Conservation (phyloP, 2,888 invertebrate species). For the Megastigmus dorsalis region DNA sequence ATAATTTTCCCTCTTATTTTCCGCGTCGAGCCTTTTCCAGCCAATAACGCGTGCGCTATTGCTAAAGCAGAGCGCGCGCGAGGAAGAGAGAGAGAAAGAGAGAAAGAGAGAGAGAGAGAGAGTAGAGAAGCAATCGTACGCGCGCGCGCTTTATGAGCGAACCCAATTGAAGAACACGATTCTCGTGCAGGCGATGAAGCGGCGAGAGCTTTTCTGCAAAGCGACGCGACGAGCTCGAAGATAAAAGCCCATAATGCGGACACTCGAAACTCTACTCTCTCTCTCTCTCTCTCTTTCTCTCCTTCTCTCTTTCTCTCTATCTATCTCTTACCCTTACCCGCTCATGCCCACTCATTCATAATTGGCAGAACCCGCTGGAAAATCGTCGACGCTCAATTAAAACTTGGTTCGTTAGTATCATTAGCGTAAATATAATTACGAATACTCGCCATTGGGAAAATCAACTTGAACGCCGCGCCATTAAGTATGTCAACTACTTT, state of each 20-base stretch:
- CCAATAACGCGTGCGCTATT: too few relatives aligned
- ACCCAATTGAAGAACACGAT: too few relatives aligned
- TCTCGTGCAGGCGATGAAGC: too few relatives aligned
- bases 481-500: conserved; percentile 44
- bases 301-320: neutral
- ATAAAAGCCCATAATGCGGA: conserved; percentile 27
- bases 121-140: too few relatives aligned
- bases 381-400: conserved; percentile 50
- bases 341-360: neutral
- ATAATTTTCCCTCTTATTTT: too few relatives aligned
- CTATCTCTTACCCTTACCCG: neutral
- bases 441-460: conserved; percentile 42
- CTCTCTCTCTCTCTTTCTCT: neutral
- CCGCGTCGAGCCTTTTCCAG: too few relatives aligned
- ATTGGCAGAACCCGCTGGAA: conserved; percentile 37
- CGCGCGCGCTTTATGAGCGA: too few relatives aligned
- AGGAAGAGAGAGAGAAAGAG: too few relatives aligned
- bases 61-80: too few relatives aligned
- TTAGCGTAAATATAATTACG: conserved; percentile 49
- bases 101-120: too few relatives aligned
- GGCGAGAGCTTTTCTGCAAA: too few relatives aligned
- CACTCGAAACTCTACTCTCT: neutral
- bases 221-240: too few relatives aligned
- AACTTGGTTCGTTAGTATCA: conserved; percentile 49
- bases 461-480: conserved; percentile 10